Base-by-base conservation (phyloP, 1,140 invertebrate species). In the Condylostylus longicornis region DNA sequence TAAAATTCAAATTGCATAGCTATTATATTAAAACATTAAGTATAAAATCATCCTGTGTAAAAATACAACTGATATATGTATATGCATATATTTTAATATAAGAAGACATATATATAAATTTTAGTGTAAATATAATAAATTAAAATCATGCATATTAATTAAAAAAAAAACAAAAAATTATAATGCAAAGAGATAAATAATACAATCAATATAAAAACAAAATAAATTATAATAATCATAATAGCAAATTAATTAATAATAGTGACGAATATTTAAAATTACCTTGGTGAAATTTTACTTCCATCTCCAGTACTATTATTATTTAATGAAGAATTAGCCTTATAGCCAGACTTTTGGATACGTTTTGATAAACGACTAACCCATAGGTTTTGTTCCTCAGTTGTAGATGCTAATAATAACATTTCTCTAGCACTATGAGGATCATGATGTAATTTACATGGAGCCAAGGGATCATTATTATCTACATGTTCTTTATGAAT, bases 401-500 rank as follows among this genome's bases (percentile, higher is more conserved):
- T 68, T 40, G 72, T 78, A 22, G 75, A 64, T 15, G 91, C 89
- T 45, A 96, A 66, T 37, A 97, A 65, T 30, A 96, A 67, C 51
- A 96, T 67, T 62, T 96, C 91, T 56, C 90, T 85, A 42, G 90
- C 90, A 46, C 79, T 82, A 45, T 82, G 86, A 31, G 86, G 83
- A 69, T 96, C 90, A 50, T 86, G 87, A 57, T 93, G 87, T 29
- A 96, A 72, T 67, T 93, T 91, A 63, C 85, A 90, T 20, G 84
- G 83, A 33, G 84, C 82, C 53, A 91, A 74, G 19, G 74, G 69
- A 53, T 81, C 74, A 58, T 85, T 80, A 56, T 87, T 85, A 51
- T 75, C 68, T 53, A 89, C 74, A 73, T 97, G 91, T 56, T 97
- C 91, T 63, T 86, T 82, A 63, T 98, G 93, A 45, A 96, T 81